Evolutionary conservation across 1,140 invertebrate species (phyloP).

Genomic region (Atta texana): DNA sequence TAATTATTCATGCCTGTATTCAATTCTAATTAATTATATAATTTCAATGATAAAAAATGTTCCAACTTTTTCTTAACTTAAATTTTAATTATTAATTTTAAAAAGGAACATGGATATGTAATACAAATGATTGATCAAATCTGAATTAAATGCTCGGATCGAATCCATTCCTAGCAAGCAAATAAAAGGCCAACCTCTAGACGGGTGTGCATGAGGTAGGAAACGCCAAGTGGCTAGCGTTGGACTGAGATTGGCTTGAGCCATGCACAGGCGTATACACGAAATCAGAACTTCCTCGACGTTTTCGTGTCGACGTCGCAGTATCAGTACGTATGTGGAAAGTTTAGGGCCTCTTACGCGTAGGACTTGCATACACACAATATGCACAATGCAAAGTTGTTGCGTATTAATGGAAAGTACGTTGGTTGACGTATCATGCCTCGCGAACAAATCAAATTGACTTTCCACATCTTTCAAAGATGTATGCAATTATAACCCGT

Average conservation of each 20-base stretch:
- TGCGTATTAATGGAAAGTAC: slow-evolving; percentile 47
- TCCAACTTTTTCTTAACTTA: not conserved
- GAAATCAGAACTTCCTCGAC: slow-evolving; percentile 71
- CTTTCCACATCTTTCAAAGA: not conserved
- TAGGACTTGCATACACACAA: not conserved
- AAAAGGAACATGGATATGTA: not conserved
- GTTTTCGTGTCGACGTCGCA: slow-evolving; percentile 66
- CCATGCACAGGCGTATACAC: slow-evolving; percentile 73
- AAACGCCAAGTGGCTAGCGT: slow-evolving; percentile 83
- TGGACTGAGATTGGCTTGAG: slow-evolving; percentile 72
- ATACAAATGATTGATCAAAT: slow-evolving; percentile 21
- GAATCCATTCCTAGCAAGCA: slow-evolving; percentile 63
- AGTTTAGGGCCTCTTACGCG: slow-evolving; percentile 40
- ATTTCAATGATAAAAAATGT: not conserved
- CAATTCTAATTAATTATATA: slow-evolving; percentile 11
- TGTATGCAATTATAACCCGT: not conserved
- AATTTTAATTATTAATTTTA: not conserved
- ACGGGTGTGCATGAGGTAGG: slow-evolving; percentile 74
- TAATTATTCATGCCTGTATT: not conserved
- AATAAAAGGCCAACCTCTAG: slow-evolving; percentile 81
- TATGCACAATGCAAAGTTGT: slow-evolving; percentile 6
- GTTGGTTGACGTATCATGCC: slow-evolving; percentile 27
- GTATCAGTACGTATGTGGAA: slow-evolving; percentile 58
- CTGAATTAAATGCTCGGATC: slow-evolving; percentile 9
- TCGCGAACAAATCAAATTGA: slow-evolving; percentile 19